These are phyloP conservation scores for Habropoda laboriosa DNA, from an alignment of 1,140 invertebrate genomes.

Conservation along the genomic window DNA sequence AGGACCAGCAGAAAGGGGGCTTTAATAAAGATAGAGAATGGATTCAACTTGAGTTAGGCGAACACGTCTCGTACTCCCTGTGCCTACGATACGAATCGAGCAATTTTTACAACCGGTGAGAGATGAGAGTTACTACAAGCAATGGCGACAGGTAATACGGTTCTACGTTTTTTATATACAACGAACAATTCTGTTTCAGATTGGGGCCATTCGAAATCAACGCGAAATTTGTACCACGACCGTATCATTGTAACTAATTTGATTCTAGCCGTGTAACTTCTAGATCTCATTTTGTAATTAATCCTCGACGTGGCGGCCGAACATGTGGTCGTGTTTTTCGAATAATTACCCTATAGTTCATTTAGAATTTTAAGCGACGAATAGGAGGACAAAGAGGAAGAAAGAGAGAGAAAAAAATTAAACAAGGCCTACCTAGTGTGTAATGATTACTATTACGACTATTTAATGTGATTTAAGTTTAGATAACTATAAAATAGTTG, in stretches of 20 bases:
- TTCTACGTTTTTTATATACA: no score
- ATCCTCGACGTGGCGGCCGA: conserved; percentile 6
- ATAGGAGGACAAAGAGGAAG: no score
- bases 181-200: conserved; percentile 66
- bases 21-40: conserved; percentile 10
- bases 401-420: no score
- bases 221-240: conserved; percentile 75
- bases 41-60: conserved; percentile 43
- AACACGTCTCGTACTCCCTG: conserved; percentile 70
- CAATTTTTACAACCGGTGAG: conserved; percentile 76
- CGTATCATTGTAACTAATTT: conserved; percentile 60
- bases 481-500: conserved; percentile 51
- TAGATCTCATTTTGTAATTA: conserved; percentile 63
- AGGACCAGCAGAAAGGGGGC: conserved; percentile 18
- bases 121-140: no score
- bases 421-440: conserved; percentile 76
- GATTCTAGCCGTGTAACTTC: conserved; percentile 55
- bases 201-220: conserved; percentile 80
- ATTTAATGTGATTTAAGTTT: conserved; percentile 50
- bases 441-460: conserved; percentile 62
- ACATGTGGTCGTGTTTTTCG: conserved; percentile 7
- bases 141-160: no score
- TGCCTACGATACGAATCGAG: conserved; percentile 67
- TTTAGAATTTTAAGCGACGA: conserved; percentile 70
- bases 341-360: conserved; percentile 47